Percentiles rank a stretch among this genome's conserved stretches.
Evolutionary conservation across 53 echinoderm and acorn worm genomes (phyloP).

Genomic region (Pentamera pediparva): DNA sequence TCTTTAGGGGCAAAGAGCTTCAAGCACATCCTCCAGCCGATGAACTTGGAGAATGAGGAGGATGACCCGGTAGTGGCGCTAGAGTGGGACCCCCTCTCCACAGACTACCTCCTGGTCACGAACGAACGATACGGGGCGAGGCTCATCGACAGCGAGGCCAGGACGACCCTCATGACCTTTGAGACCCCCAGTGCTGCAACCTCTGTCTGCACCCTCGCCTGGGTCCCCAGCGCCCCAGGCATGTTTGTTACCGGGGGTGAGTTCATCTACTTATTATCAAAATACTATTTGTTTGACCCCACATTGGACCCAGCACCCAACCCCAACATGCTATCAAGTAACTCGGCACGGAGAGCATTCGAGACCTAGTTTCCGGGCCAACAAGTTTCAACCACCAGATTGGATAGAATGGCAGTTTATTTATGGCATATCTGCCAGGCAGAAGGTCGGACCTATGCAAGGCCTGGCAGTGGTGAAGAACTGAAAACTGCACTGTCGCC

Average conservation of each 20-base stretch:
- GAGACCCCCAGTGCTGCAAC: conserved; percentile 66
- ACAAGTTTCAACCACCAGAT: too few relatives aligned
- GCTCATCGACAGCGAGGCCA: conserved; percentile 72
- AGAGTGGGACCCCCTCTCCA: conserved; percentile 94
- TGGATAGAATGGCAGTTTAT: too few relatives aligned
- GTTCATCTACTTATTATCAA: too few relatives aligned
- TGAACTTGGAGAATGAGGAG: conserved; percentile 52
- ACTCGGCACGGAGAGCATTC: too few relatives aligned
- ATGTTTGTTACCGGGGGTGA: conserved; percentile 99
- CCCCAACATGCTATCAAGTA: too few relatives aligned
- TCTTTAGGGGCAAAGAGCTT: conserved; percentile 52
- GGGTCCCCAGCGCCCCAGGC: conserved; percentile 96
- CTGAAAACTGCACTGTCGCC: too few relatives aligned
- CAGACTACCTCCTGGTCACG: conserved; percentile 75
- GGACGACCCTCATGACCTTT: conserved; percentile 69
- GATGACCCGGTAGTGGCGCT: conserved; percentile 90
- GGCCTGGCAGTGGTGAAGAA: too few relatives aligned
- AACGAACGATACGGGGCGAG: conserved; percentile 65
- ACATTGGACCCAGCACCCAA: too few relatives aligned
- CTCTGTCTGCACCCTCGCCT: conserved; percentile 72
- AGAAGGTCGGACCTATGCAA: too few relatives aligned
- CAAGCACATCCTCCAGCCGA: conserved; percentile 72
- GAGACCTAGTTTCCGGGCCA: too few relatives aligned
- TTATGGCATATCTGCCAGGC: too few relatives aligned
- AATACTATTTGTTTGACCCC: too few relatives aligned